phyloP scores from a whole-genome alignment of 2,888 invertebrate genomes.

The Polylopha cassiicola region DNA sequence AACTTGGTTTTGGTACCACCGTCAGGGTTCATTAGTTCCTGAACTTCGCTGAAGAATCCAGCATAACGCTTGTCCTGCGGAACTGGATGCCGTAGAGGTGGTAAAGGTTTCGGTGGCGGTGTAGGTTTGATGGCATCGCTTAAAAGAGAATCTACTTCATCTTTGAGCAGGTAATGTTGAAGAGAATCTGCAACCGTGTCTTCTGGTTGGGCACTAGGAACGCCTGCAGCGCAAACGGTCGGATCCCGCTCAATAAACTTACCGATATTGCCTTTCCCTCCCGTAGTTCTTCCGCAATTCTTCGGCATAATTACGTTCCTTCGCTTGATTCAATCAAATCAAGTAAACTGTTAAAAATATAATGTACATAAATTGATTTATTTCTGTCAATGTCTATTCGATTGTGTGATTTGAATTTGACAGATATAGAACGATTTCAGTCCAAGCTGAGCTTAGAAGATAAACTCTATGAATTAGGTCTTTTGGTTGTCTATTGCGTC shows the following conservation, averaged over 20 bases:
- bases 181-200: conserved; percentile 10
- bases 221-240: conserved; percentile 21
- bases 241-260: conserved; percentile 21
- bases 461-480: too few species aligned
- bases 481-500: too few species aligned
- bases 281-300: conserved; percentile 4
- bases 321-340: too few species aligned
- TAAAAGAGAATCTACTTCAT: conserved; percentile 20
- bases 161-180: conserved; percentile 14
- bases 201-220: conserved; percentile 9
- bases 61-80: conserved; percentile 9
- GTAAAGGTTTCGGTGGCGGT: conserved; percentile 4
- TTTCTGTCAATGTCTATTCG: too few species aligned
- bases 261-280: conserved; percentile 22
- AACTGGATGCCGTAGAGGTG: conserved; percentile 12
- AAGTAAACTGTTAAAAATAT: too few species aligned
- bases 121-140: conserved; percentile 17
- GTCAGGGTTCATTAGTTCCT: conserved; percentile 20
- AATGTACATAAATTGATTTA: too few species aligned
- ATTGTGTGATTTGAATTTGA: too few species aligned
- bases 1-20: conserved; percentile 20
- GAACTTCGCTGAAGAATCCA: conserved; percentile 5
- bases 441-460: too few species aligned
- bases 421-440: too few species aligned
- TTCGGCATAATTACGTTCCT: too few species aligned